phyloP scores from a whole-genome alignment of 2,113 vertebrate species.

The Coreoperca whiteheadi region DNA sequence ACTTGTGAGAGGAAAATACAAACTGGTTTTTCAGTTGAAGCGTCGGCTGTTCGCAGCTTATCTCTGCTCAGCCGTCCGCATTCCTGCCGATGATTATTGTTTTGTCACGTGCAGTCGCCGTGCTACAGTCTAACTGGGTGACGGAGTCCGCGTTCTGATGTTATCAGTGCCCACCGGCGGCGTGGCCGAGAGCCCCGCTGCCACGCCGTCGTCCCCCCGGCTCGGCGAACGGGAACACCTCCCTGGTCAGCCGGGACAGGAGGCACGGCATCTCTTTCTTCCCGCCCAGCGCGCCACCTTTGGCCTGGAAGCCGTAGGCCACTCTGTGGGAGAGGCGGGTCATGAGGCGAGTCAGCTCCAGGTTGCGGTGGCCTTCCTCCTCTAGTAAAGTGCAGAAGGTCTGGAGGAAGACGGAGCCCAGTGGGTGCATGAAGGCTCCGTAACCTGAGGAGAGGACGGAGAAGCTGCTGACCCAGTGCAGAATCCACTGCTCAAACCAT shows the following conservation, averaged over 20 bases:
- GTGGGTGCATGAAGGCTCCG: conserved; percentile 72
- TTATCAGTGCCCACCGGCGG: conserved; percentile 15
- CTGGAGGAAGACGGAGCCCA: conserved; percentile 83
- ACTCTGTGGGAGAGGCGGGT: conserved; percentile 82
- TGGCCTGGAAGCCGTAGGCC: conserved; percentile 81
- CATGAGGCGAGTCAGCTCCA: conserved; percentile 83
- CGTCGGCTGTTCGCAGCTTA: not conserved
- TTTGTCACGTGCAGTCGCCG: not conserved
- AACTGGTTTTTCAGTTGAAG: not conserved
- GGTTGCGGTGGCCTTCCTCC: conserved; percentile 68
- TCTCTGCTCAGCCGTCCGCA: not conserved
- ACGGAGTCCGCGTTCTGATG: conserved; percentile 33
- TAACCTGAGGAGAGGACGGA: conserved; percentile 78
- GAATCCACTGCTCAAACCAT: too few species aligned
- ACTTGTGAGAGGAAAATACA: not conserved
- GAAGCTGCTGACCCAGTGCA: not conserved
- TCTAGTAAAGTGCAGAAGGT: conserved; percentile 79
- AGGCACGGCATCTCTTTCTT: conserved; percentile 88
- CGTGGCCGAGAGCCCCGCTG: conserved; percentile 35
- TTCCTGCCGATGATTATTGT: not conserved
- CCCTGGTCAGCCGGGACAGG: conserved; percentile 77
- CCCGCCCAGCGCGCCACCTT: conserved; percentile 52
- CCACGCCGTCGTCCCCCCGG: not conserved
- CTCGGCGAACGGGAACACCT: conserved; percentile 80
- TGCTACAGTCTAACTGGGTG: conserved; percentile 57